These are phyloP conservation scores for Lampris megalopsis DNA, from an alignment of 2,113 vertebrate species.

Conservation along the genomic window DNA sequence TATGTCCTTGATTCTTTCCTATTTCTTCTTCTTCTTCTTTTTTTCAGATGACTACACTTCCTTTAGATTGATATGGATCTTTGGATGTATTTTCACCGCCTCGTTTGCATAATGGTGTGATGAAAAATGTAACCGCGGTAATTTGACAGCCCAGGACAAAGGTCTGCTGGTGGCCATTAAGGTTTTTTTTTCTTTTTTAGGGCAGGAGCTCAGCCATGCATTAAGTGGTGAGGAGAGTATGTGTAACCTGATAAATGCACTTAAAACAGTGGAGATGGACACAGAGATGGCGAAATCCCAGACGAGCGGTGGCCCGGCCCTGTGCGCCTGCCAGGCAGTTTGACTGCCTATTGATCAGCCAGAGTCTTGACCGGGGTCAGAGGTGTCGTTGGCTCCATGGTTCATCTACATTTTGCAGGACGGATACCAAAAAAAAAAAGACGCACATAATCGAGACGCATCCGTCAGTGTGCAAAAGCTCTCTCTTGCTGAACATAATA, in stretches of 20 bases:
- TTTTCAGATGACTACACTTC: neutral
- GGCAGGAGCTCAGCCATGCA: conserved; percentile 61
- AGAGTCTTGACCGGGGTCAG: conserved; percentile 63
- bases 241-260: conserved; percentile 81
- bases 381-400: conserved; percentile 64
- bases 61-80: neutral
- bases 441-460: conserved; percentile 3
- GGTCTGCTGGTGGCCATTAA: conserved; percentile 60
- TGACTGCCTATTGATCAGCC: conserved; percentile 79
- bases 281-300: conserved; percentile 73
- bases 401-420: conserved; percentile 51
- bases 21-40: neutral
- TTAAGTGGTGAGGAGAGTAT: conserved; percentile 63
- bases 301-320: conserved; percentile 47
- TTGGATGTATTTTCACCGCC: conserved; percentile 27
- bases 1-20: neutral
- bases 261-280: conserved; percentile 79
- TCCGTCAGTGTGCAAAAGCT: neutral
- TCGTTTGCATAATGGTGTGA: conserved; percentile 33
- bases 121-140: conserved; percentile 53
- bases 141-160: conserved; percentile 66
- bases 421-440: conserved; percentile 59
- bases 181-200: conserved; percentile 51
- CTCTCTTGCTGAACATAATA: too few species aligned
- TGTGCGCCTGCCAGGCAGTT: conserved; percentile 72